A percentile compares a stretch with the other conserved stretches of the same genome.
phyloP scores from a whole-genome alignment of 2,797 vertebrate genomes.

The Ispidina lecontei region DNA sequence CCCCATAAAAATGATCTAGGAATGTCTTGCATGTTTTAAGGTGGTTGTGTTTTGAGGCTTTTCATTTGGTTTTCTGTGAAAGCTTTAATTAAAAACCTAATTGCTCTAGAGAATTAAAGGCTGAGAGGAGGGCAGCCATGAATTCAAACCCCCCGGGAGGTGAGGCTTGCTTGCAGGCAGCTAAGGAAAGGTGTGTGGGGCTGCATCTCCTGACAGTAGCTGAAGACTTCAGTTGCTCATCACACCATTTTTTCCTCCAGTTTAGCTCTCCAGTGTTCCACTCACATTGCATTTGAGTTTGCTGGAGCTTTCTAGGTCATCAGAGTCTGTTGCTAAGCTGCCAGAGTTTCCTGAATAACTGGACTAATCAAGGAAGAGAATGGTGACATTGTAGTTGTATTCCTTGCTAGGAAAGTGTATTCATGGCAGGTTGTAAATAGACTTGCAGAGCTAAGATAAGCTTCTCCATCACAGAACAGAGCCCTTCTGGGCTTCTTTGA shows the following conservation, averaged over 20 bases:
- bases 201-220: not conserved
- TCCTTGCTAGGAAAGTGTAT: not conserved
- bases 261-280: not conserved
- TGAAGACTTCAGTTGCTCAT: not conserved
- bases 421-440: not conserved
- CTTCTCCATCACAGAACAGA: not conserved
- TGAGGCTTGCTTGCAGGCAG: not conserved
- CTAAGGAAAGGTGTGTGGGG: no score
- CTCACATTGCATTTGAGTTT: not conserved
- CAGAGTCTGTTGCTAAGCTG: slow-evolving; percentile 51
- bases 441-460: not conserved
- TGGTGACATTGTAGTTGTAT: not conserved
- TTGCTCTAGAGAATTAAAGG: not conserved
- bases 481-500: not conserved
- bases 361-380: slow-evolving; percentile 16
- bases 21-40: not conserved
- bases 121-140: not conserved
- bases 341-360: not conserved
- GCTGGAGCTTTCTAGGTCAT: slow-evolving; percentile 48
- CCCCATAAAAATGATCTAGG: not conserved
- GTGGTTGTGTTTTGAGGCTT: not conserved
- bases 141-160: not conserved
- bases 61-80: not conserved
- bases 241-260: not conserved
- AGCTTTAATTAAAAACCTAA: not conserved